These are phyloP conservation scores for Ecdyonurus torrentis DNA, from an alignment of 2,888 invertebrate species.

Conservation along the genomic window DNA sequence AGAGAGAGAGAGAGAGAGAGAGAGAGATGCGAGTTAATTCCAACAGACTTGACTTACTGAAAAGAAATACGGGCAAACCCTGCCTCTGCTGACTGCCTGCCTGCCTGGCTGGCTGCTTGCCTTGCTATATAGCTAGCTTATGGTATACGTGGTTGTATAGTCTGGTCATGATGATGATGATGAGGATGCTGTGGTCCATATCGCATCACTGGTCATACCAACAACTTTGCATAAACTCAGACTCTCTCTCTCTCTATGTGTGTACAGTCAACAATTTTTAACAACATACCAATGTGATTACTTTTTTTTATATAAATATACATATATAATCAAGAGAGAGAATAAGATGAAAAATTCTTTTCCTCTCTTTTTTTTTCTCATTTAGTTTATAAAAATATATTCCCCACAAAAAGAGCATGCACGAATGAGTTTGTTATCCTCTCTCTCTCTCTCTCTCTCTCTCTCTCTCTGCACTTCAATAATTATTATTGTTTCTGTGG, in stretches of 20 bases:
- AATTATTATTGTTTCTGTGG: constrained; percentile 2
- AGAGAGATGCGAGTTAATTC: neutral
- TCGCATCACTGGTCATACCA: neutral
- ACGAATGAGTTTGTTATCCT: neutral
- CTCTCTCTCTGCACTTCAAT: neutral
- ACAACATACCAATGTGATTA: too few species aligned
- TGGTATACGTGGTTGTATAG: neutral
- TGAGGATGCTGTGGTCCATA: neutral
- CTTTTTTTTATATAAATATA: too few species aligned
- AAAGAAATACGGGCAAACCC: neutral
- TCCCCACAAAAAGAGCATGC: neutral
- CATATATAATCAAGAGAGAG: too few species aligned
- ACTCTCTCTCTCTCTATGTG: neutral
- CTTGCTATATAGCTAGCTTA: too few species aligned
- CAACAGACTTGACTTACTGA: neutral
- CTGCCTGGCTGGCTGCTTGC: too few species aligned
- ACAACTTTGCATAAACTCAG: neutral
- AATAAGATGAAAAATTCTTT: too few species aligned
- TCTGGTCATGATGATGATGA: neutral
- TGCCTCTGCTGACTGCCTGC: too few species aligned
- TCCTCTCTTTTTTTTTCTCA: neutral
- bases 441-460: neutral
- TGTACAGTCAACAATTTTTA: too few species aligned
- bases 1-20: too few species aligned
- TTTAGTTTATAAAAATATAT: neutral